Evolutionary conservation across 2,797 vertebrate genomes (phyloP).

Genomic region (Clarias platycephalus): DNA sequence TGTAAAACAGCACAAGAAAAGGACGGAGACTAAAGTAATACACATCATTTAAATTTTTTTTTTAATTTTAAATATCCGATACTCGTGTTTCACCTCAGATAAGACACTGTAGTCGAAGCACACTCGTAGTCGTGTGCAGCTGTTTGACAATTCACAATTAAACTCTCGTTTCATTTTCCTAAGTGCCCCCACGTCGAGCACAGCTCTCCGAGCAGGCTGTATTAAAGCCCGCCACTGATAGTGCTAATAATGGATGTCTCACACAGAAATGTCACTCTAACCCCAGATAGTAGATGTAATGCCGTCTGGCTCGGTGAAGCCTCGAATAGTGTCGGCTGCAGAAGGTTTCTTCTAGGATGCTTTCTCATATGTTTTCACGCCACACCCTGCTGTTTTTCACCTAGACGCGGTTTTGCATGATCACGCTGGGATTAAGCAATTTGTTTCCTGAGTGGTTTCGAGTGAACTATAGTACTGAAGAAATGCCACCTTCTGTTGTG

Average conservation of each 20-base stretch:
- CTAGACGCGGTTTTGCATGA: background rate
- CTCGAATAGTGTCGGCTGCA: background rate
- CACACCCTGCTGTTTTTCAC: background rate
- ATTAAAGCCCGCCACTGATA: background rate
- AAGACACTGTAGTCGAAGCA: background rate
- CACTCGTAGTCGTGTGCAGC: background rate
- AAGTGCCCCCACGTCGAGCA: background rate
- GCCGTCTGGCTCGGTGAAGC: background rate
- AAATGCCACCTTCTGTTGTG: background rate
- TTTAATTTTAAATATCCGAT: background rate
- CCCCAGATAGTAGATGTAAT: background rate
- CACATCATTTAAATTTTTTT: background rate
- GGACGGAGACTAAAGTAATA: no score
- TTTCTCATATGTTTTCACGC: background rate
- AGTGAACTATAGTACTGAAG: background rate
- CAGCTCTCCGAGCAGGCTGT: background rate
- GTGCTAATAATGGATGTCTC: background rate
- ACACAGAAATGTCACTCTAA: background rate
- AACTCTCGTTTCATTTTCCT: background rate
- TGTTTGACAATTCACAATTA: background rate
- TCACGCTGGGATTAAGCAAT: no score
- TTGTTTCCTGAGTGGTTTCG: background rate
- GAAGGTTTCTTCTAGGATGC: background rate
- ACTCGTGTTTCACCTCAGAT: background rate
- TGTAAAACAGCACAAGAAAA: background rate